Conservation (phyloP, 2,797 vertebrate genomes). For the Serranus cabrilla region DNA sequence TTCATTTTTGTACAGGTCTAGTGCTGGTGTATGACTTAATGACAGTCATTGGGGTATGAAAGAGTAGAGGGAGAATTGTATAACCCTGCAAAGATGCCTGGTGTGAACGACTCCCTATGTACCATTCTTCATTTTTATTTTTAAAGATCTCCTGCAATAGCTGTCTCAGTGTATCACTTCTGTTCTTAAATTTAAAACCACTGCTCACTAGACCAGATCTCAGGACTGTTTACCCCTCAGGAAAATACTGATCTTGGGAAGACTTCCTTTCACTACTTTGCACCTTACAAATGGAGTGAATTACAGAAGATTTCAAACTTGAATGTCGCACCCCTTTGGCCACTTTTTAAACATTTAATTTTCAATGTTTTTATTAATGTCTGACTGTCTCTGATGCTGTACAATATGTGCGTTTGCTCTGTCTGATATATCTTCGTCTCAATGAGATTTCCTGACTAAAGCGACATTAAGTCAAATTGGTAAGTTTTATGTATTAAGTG, state of each 20-base stretch:
- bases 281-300: neutral
- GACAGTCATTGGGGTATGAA: conserved; percentile 5
- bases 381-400: neutral
- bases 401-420: neutral
- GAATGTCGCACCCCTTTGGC: neutral
- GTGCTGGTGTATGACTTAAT: neutral
- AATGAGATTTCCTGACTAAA: neutral
- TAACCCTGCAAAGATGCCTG: neutral
- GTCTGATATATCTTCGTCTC: neutral
- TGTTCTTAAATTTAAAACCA: conserved; percentile 3
- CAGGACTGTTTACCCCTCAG: neutral
- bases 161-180: neutral
- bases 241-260: neutral
- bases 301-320: neutral
- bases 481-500: no score
- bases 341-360: neutral
- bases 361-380: neutral
- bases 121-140: conserved; percentile 1
- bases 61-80: neutral
- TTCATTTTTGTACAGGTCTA: neutral
- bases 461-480: no score
- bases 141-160: neutral
- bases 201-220: conserved; percentile 4
- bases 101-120: neutral
- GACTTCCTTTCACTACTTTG: neutral